Percentiles rank a stretch among this genome's conserved stretches.
phyloP scores from a whole-genome alignment of 2,888 invertebrate species.

The Elysia crispata region DNA sequence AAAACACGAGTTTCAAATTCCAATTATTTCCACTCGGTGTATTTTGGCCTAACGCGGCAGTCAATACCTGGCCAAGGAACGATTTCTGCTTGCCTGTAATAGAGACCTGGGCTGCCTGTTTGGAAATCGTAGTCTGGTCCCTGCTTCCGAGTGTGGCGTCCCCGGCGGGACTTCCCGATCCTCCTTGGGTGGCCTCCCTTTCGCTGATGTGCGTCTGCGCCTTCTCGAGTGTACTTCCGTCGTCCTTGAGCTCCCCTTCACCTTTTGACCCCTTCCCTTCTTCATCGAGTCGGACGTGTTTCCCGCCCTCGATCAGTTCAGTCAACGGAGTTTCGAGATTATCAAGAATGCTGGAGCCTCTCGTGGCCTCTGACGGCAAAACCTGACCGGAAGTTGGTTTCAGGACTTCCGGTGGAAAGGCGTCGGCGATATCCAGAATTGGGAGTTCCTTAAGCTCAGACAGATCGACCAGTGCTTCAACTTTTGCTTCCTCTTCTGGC shows the following conservation, averaged over 20 bases:
- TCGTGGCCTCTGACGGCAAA: conserved; percentile 40
- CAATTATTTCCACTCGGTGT: no score
- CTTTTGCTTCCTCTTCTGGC: not conserved
- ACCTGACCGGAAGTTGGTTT: conserved; percentile 32
- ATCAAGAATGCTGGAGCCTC: conserved; percentile 35
- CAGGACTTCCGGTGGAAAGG: not conserved
- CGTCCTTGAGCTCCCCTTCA: conserved; percentile 29
- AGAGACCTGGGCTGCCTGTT: conserved; percentile 22
- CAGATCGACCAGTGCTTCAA: conserved; percentile 18
- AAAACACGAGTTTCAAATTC: no score
- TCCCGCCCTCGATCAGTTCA: not conserved
- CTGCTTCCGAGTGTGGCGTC: no score
- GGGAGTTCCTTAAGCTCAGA: conserved; percentile 43
- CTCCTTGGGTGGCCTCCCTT: conserved; percentile 19
- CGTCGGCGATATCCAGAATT: conserved; percentile 19
- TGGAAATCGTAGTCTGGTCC: not conserved
- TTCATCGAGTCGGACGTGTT: conserved; percentile 1
- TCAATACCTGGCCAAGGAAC: conserved; percentile 17
- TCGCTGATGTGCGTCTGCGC: conserved; percentile 22
- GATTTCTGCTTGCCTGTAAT: not conserved
- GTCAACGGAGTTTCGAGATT: conserved; percentile 38
- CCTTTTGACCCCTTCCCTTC: conserved; percentile 6
- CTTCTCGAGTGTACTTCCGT: conserved; percentile 43
- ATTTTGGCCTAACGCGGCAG: not conserved
- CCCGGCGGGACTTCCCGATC: no score